Evolutionary conservation across 2,888 invertebrate species (phyloP).

Genomic region (Cephus rjabovi): DNA sequence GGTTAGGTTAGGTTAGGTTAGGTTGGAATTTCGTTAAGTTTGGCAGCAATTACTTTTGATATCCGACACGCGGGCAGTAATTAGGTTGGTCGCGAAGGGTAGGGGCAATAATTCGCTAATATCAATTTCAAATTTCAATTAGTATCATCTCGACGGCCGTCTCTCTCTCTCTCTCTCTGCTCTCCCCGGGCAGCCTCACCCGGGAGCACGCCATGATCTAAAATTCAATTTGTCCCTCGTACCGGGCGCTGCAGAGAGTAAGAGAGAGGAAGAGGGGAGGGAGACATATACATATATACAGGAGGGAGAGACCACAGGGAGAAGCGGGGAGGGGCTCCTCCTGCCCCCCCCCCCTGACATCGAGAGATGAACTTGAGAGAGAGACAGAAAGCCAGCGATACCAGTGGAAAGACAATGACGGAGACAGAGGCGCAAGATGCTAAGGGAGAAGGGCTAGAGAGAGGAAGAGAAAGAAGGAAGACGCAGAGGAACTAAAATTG

Average conservation of each 20-base stretch:
- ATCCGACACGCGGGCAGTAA: conserved; percentile 63
- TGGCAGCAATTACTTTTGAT: conserved; percentile 66
- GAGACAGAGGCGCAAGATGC: not conserved
- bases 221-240: conserved; percentile 67
- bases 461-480: not conserved
- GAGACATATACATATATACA: conserved; percentile 2
- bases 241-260: conserved; percentile 42
- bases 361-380: conserved; percentile 12
- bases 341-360: not conserved
- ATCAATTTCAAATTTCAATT: conserved; percentile 68
- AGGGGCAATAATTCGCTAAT: conserved; percentile 66
- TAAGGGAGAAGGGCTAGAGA: not conserved
- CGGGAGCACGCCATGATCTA: conserved; percentile 62
- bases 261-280: conserved; percentile 16
- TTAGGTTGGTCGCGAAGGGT: conserved; percentile 45
- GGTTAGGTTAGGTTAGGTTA: not conserved
- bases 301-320: not conserved
- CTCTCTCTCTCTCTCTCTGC: conserved; percentile 21
- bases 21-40: conserved; percentile 61
- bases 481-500: not conserved
- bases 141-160: conserved; percentile 64
- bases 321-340: not conserved
- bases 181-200: conserved; percentile 50
- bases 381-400: not conserved
- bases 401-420: not conserved